Evolutionary conservation across 2,888 invertebrate species (phyloP).

Genomic region (Eupithecia inturbata): DNA sequence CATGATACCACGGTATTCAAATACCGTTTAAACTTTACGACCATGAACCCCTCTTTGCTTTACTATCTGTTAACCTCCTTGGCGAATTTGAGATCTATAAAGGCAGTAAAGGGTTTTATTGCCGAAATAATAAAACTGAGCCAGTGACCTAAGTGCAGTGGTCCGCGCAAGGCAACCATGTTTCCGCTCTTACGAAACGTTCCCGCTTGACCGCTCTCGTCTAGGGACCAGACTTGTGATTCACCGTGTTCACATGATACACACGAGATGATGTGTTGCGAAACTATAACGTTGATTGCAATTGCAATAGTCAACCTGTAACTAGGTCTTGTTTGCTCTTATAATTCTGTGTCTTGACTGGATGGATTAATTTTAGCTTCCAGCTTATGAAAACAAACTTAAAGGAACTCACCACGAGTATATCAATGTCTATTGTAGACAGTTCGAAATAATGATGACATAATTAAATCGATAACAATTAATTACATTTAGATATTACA

Average conservation of each 20-base stretch:
- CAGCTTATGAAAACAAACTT: not conserved
- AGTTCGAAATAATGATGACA: slow-evolving; percentile 6
- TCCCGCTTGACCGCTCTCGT: slow-evolving; percentile 49
- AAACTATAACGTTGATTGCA: slow-evolving; percentile 52
- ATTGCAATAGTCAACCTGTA: slow-evolving; percentile 39
- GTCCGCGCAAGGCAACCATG: slow-evolving; percentile 55
- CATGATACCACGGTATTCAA: slow-evolving; percentile 28
- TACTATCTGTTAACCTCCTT: slow-evolving; percentile 46
- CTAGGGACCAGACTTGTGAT: slow-evolving; percentile 51
- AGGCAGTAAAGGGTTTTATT: slow-evolving; percentile 31
- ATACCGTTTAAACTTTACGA: slow-evolving; percentile 47
- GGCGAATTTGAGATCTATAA: slow-evolving; percentile 32
- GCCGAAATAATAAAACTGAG: slow-evolving; percentile 24
- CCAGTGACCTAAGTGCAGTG: slow-evolving; percentile 50
- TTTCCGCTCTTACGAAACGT: slow-evolving; percentile 60
- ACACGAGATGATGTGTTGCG: slow-evolving; percentile 51
- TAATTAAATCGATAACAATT: not conserved
- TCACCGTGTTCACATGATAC: slow-evolving; percentile 48
- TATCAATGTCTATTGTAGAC: not conserved
- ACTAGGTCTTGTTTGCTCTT: not conserved
- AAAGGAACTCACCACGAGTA: not conserved
- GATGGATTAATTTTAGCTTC: not conserved
- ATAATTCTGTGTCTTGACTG: slow-evolving; percentile 1
- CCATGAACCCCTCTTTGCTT: slow-evolving; percentile 49
- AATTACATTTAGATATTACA: slow-evolving; percentile 3